phyloP scores from a whole-genome alignment of 2,888 invertebrate species.

The Epinotia bilunana region DNA sequence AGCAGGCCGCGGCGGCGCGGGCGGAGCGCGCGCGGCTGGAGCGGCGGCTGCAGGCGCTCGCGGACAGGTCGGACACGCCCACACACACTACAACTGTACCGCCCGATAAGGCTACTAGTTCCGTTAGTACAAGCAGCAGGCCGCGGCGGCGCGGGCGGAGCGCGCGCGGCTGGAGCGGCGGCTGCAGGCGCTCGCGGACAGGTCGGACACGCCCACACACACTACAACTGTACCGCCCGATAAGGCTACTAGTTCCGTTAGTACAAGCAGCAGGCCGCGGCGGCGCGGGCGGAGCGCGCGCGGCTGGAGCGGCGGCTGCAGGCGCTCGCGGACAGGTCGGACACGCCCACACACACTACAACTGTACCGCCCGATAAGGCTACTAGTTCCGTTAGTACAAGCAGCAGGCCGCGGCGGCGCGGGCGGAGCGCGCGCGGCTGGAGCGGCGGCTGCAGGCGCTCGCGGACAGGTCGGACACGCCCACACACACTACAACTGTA shows the following conservation, averaged over 20 bases:
- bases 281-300: slow-evolving; percentile 56
- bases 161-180: slow-evolving; percentile 52
- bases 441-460: slow-evolving; percentile 60
- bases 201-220: slow-evolving; percentile 54
- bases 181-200: slow-evolving; percentile 59
- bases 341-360: no score
- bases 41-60: slow-evolving; percentile 60
- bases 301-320: slow-evolving; percentile 58
- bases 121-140: slow-evolving; percentile 57
- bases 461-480: slow-evolving; percentile 57
- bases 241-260: not conserved
- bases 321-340: slow-evolving; percentile 61
- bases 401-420: slow-evolving; percentile 63
- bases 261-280: slow-evolving; percentile 60
- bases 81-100: no score
- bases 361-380: no score
- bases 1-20: slow-evolving; percentile 61
- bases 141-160: slow-evolving; percentile 59
- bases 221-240: no score
- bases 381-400: slow-evolving; percentile 41
- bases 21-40: slow-evolving; percentile 51
- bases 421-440: slow-evolving; percentile 50
- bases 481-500: no score
- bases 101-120: no score
- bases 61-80: slow-evolving; percentile 58